Percentiles rank a stretch among this genome's conserved stretches.
Evolutionary conservation across 2,113 vertebrate genomes (phyloP).

Genomic region (Myanophis thanlyinensis): DNA sequence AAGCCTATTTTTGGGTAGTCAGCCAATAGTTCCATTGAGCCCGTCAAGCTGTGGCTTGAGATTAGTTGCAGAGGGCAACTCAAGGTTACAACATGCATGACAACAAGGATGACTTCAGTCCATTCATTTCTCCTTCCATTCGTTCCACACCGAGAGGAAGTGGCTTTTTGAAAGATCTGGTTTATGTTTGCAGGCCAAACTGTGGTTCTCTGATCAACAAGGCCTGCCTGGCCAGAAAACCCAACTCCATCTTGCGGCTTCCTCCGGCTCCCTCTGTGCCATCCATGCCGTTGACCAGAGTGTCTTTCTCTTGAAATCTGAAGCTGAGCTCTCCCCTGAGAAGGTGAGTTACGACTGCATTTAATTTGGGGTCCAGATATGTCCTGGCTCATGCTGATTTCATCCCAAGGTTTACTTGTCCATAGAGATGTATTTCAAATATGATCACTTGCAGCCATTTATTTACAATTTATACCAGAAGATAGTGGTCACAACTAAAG

Average conservation of each 20-base stretch:
- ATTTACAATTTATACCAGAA: neutral
- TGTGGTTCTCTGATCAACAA: conserved; percentile 70
- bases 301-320: conserved; percentile 76
- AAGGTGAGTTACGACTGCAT: conserved; percentile 56
- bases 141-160: neutral
- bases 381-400: neutral
- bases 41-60: neutral
- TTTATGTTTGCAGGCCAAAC: conserved; percentile 61
- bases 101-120: neutral
- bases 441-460: neutral
- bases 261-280: conserved; percentile 81
- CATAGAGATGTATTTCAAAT: neutral
- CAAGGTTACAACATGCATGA: neutral
- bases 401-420: neutral
- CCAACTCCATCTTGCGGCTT: conserved; percentile 64
- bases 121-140: neutral
- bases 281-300: conserved; percentile 85
- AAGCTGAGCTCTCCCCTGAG: conserved; percentile 69
- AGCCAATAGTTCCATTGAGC: neutral
- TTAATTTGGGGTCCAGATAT: neutral
- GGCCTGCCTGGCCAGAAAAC: conserved; percentile 72
- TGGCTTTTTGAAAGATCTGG: neutral
- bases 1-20: neutral
- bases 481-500: neutral
- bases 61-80: neutral